Evolutionary conservation across 2,797 vertebrate species (phyloP).

Genomic region (Vespertilio murinus): DNA sequence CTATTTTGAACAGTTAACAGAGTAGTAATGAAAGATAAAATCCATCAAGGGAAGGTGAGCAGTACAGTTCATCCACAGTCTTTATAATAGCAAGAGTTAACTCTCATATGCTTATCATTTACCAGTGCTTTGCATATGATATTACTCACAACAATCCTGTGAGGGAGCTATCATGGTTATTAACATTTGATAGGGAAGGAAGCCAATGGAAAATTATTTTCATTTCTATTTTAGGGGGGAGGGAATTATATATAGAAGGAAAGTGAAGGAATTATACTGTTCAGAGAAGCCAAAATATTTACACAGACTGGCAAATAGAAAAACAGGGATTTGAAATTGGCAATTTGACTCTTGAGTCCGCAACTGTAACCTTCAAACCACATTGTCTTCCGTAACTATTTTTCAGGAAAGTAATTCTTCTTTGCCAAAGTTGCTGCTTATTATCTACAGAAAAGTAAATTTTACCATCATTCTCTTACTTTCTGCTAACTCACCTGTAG

Average conservation of each 20-base stretch:
- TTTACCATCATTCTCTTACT: background rate
- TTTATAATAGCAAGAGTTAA: background rate
- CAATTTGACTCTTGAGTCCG: background rate
- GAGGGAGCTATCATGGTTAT: background rate
- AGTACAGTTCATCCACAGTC: background rate
- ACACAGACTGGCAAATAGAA: background rate
- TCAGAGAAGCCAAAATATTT: background rate
- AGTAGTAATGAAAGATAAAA: background rate
- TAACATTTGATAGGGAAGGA: background rate
- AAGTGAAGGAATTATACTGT: background rate
- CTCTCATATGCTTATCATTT: background rate
- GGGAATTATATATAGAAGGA: background rate
- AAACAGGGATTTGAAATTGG: background rate
- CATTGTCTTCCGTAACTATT: background rate
- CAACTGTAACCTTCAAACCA: rapidly evolving
- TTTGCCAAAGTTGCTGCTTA: background rate
- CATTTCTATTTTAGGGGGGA: background rate
- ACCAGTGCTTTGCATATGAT: background rate
- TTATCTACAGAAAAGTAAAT: background rate
- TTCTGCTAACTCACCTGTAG: background rate
- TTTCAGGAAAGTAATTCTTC: background rate
- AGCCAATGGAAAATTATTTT: background rate
- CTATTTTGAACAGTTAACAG: background rate
- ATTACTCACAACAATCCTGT: background rate
- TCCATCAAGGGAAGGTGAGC: background rate